Base-by-base conservation (phyloP, 2,113 vertebrate species). In the Tenrec ecaudatus region DNA sequence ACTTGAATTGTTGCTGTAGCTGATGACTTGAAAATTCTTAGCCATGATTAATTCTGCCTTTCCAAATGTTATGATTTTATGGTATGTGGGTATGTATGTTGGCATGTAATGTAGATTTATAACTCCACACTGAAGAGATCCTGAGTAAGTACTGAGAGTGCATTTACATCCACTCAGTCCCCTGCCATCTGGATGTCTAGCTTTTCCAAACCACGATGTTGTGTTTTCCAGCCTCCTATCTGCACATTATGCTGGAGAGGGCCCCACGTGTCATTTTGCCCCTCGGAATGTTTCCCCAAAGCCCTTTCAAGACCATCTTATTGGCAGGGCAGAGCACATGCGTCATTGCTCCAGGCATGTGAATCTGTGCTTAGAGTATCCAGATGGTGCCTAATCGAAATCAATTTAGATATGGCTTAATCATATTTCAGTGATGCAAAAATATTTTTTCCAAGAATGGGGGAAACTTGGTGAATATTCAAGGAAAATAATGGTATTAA, bases 381-480 rank as follows among this genome's bases (percentile, higher is more conserved):
- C 84, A 88, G 79, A 92, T 64, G 89, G 57, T 25, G 1, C 69
- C 33, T 22, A 8, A 73, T 27, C 8, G 17, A 94, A 95, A 92
- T 86, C 84, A 86, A 76, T 85, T 89, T 85, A 91, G 60, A 82
- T 82, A 78, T 25, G 53, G 33, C 36, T 95, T 86, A 73, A 87
- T 87, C 89, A 82, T 68, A 78, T 62, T 91, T 91, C 57, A 85
- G 57, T 77, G 77, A 57, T 69, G 31, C 38, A 66, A 91, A 57
- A 82, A 69, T 22, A 36, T 86, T 86, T 82, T 92, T 92, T 87
- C 62, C 68, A 92, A 91, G 68, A 93, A 78, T 71, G 68, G 15
- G 53, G n/a, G 89, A 6, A 85, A 91, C 8, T 71, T 8, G 0
- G 5, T 60, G 33, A 84, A 43, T 57, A 40, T 43, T 95, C 57